phyloP scores from a whole-genome alignment of 2,888 invertebrate genomes.

The Mythimna pallens region DNA sequence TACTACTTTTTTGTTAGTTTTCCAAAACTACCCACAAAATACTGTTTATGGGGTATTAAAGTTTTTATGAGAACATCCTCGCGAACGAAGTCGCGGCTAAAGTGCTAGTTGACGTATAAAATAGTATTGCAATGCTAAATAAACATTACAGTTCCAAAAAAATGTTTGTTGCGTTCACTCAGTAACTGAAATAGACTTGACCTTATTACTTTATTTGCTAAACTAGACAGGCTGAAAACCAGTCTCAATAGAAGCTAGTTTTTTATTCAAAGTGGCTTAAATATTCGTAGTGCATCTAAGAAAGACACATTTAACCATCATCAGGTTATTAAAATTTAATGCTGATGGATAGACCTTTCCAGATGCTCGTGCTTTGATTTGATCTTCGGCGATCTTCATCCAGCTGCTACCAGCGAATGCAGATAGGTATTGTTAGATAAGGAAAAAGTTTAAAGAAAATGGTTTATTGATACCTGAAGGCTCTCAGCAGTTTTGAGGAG shows the following conservation, averaged over 20 bases:
- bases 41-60: no score
- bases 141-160: conserved; percentile 26
- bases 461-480: conserved; percentile 92
- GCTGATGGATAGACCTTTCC: not conserved
- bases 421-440: not conserved
- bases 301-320: not conserved
- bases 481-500: conserved; percentile 98
- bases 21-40: no score
- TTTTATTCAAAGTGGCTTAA: conserved; percentile 3
- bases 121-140: not conserved
- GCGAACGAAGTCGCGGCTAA: no score
- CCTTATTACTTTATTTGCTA: conserved; percentile 50
- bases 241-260: conserved; percentile 41
- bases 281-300: conserved; percentile 7
- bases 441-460: not conserved
- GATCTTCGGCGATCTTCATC: not conserved
- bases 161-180: conserved; percentile 32
- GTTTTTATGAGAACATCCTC: no score
- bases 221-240: conserved; percentile 32
- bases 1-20: no score
- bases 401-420: not conserved
- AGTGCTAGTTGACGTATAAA: not conserved
- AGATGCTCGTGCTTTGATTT: not conserved
- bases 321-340: not conserved
- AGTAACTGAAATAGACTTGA: conserved; percentile 56